These are phyloP conservation scores for Diadegma fenestrale DNA, from an alignment of 2,888 invertebrate species.

Conservation along the genomic window DNA sequence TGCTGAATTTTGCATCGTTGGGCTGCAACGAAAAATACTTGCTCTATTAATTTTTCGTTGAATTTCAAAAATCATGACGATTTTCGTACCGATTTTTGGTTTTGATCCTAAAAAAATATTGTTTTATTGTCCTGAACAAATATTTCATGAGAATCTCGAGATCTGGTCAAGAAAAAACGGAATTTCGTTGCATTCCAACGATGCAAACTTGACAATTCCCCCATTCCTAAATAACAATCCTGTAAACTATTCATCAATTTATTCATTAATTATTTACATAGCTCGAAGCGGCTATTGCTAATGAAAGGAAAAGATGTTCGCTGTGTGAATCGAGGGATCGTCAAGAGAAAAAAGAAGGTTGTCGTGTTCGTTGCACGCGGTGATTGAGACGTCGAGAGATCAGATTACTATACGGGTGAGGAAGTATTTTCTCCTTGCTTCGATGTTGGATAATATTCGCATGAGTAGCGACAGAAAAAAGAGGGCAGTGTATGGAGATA, in stretches of 20 bases:
- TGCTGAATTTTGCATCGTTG: too few species aligned
- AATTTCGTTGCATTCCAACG: background rate
- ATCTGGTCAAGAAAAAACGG: too few species aligned
- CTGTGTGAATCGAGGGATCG: slow-evolving; percentile 20
- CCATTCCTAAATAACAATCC: too few species aligned
- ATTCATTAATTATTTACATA: too few species aligned
- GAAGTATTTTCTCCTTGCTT: slow-evolving; percentile 28
- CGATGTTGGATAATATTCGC: slow-evolving; percentile 42
- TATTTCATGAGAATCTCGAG: too few species aligned
- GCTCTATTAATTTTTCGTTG: too few species aligned
- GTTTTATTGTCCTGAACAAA: too few species aligned
- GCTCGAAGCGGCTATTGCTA: background rate
- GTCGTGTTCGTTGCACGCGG: slow-evolving; percentile 20
- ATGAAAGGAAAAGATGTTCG: slow-evolving; percentile 10
- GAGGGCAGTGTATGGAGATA: background rate
- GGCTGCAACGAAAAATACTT: too few species aligned
- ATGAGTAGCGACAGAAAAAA: slow-evolving; percentile 30
- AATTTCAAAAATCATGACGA: too few species aligned
- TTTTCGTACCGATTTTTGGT: too few species aligned
- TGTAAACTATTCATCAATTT: too few species aligned
- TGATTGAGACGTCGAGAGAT: slow-evolving; percentile 66
- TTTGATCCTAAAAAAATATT: too few species aligned
- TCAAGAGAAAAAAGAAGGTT: slow-evolving; percentile 17
- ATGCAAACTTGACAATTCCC: background rate
- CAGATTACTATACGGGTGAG: slow-evolving; percentile 49